Conservation (phyloP, 2,797 vertebrate species). For the Gymnothorax javanicus region DNA sequence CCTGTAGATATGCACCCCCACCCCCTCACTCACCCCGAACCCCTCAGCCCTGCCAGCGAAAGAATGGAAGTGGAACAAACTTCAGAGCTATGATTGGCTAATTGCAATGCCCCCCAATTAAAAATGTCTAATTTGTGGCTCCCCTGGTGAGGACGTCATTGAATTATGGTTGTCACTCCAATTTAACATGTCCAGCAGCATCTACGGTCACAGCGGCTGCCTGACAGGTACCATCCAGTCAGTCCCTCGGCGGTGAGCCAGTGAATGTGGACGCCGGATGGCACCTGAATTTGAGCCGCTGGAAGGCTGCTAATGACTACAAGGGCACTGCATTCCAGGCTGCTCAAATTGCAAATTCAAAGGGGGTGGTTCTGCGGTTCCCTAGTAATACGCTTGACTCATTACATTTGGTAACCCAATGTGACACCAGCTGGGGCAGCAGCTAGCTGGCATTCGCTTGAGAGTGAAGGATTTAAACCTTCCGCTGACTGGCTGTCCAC, state of each 20-base stretch:
- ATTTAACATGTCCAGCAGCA: background rate
- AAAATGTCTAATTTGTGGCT: background rate
- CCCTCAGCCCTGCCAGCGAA: background rate
- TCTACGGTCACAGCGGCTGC: background rate
- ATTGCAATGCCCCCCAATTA: background rate
- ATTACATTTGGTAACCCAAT: background rate
- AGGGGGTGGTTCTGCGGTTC: background rate
- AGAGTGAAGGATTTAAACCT: background rate
- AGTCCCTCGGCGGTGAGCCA: background rate
- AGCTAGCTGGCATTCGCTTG: slow-evolving; percentile 56
- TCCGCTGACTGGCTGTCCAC: slow-evolving; percentile 64
- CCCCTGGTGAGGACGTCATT: background rate
- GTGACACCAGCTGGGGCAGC: slow-evolving; percentile 18
- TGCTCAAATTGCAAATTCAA: background rate
- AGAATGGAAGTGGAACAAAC: background rate
- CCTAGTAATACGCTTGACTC: background rate
- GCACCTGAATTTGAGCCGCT: background rate
- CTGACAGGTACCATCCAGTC: background rate
- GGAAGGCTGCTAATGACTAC: background rate
- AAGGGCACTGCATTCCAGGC: background rate
- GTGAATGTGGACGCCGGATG: background rate
- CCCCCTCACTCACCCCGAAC: background rate
- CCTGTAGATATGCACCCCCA: background rate
- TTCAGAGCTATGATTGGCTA: background rate
- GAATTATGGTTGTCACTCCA: background rate